Conservation (phyloP, 2,888 invertebrate genomes). For the Acronicta leporina region DNA sequence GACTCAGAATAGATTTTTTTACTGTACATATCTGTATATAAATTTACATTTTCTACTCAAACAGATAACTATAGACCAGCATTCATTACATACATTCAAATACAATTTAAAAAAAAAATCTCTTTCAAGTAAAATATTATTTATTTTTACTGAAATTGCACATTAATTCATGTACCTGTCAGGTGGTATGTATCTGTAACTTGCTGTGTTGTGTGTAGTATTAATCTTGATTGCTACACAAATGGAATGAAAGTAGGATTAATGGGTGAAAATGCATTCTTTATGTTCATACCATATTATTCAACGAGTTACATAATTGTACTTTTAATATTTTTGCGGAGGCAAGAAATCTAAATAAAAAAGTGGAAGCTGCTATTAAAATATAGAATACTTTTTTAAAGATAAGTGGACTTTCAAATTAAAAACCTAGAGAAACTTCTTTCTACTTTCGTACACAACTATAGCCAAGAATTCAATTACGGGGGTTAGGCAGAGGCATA, state of each 20-base stretch:
- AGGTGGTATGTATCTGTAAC: too few species aligned
- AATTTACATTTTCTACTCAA: not conserved
- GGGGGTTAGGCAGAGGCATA: too few species aligned
- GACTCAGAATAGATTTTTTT: not conserved
- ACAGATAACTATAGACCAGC: not conserved
- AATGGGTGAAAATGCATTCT: slow-evolving; percentile 21
- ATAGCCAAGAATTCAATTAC: too few species aligned
- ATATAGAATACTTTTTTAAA: too few species aligned
- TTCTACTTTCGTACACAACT: too few species aligned
- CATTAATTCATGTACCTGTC: not conserved
- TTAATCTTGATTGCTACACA: slow-evolving; percentile 6
- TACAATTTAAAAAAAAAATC: not conserved
- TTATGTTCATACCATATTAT: too few species aligned
- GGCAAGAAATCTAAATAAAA: too few species aligned
- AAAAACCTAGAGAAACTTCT: too few species aligned
- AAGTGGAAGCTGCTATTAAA: too few species aligned
- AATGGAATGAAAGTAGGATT: slow-evolving; percentile 22
- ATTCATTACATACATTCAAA: not conserved
- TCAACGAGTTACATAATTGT: too few species aligned
- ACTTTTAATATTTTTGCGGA: too few species aligned
- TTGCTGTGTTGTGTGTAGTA: not conserved
- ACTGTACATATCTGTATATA: slow-evolving; percentile 2
- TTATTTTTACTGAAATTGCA: not conserved
- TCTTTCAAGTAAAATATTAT: not conserved
- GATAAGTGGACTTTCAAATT: too few species aligned